Evolutionary conservation across 2,888 invertebrate species (phyloP), one percentile per base, ranked within the genome.

Genomic region (Athripsodes cinereus): DNA sequence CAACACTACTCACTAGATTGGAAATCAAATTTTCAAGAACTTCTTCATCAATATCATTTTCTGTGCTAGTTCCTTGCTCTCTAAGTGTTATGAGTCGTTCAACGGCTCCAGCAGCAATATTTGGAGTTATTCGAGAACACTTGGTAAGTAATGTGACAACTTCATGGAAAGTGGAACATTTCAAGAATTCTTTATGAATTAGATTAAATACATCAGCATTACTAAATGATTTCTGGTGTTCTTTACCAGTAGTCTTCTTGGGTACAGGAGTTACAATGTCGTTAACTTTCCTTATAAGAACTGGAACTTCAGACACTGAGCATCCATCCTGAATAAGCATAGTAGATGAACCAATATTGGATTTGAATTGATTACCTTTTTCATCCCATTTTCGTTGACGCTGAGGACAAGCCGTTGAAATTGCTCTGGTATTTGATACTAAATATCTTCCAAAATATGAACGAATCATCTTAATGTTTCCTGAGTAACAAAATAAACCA

Each of bases 231-330:
- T 22, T 35, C 11, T 55, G 51, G 8, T 55, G 51, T 21, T 47
- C 20, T 19, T 53, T 46, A 18, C 57, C 54, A 18, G 54, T 56
- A 0, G 54, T 49, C 6, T 26, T 22, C 21, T 58, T 57, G 1
- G 53, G 46, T 2, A 57, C 57, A 3, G 75, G 67, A 26, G 72
- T 71, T 5, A 71, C 66, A 31, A 81, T 65, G 64, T 79, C 72
- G 66, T 71, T 75, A 31, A 79, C 66, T 68, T 74, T 80, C 56
- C 81, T 76, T 22, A 88, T 80, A 53, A 86, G 78, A 13, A 85
- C 73, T 1, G 87, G 87, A 51, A 88, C 74, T 69, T 88, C 88
- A 65, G 84, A 81, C 20, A 88, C 84, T 55, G 80, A 78, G n/a
- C 76, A 71, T 2, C 86, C 86, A 68, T 85, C 84, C 72, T 88